These are phyloP conservation scores for Eptesicus fuscus DNA, from an alignment of 2,113 vertebrate genomes.

Conservation along the genomic window DNA sequence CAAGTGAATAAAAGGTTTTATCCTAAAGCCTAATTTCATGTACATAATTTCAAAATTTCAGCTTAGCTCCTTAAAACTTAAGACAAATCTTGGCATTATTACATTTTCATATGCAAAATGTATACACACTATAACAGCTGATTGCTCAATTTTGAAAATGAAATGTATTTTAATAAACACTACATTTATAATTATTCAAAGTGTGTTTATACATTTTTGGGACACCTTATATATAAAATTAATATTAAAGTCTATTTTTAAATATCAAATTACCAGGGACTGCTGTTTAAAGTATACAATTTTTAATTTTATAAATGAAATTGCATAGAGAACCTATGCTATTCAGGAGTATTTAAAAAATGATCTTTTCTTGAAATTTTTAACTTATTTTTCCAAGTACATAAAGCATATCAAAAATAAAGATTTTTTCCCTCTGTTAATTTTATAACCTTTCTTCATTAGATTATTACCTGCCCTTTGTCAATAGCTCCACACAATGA, in stretches of 20 bases:
- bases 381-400: neutral
- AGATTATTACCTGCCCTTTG: constrained; percentile 58
- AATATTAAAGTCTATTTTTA: neutral
- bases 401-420: constrained; percentile 2
- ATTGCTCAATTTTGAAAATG: too few species aligned
- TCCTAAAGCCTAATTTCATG: neutral
- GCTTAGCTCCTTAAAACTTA: neutral
- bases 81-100: neutral
- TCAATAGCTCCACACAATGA: constrained; percentile 42
- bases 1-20: neutral
- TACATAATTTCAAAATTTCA: constrained; percentile 13
- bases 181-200: too few species aligned
- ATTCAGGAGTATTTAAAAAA: neutral
- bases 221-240: neutral
- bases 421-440: constrained; percentile 20
- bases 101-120: neutral
- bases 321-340: neutral
- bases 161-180: too few species aligned
- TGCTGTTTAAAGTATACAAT: neutral
- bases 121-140: too few species aligned
- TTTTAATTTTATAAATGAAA: neutral
- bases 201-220: too few species aligned
- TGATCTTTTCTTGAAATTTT: neutral
- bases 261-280: neutral
- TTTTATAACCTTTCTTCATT: constrained; percentile 46